These are phyloP conservation scores for Nephrotoma appendiculata DNA, from an alignment of 2,888 invertebrate species.

Conservation along the genomic window DNA sequence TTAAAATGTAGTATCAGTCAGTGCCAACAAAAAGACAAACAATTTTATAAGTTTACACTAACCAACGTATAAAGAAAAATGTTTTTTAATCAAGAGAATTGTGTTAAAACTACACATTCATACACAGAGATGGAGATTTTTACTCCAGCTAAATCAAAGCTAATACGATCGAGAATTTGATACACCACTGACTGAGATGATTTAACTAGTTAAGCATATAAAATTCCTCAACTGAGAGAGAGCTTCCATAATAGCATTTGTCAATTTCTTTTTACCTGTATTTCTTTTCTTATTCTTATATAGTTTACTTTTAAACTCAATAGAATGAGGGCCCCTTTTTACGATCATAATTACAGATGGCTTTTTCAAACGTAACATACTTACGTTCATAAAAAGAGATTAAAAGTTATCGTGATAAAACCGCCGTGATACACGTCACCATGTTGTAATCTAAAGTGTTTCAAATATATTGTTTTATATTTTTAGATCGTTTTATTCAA, in stretches of 20 bases:
- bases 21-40: neutral
- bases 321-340: neutral
- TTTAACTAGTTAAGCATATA: neutral
- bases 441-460: neutral
- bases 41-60: neutral
- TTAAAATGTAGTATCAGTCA: neutral
- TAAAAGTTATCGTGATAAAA: neutral
- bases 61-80: neutral
- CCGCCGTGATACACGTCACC: neutral
- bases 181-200: neutral
- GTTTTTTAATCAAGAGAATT: neutral
- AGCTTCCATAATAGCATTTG: neutral
- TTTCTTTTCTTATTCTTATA: neutral
- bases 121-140: neutral
- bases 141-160: too few relatives aligned
- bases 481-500: neutral
- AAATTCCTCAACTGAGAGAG: neutral
- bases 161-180: too few relatives aligned
- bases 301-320: neutral
- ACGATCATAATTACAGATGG: neutral
- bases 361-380: neutral
- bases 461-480: neutral
- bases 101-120: neutral
- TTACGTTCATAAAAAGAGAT: neutral
- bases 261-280: neutral